Evolutionary conservation across 1,140 invertebrate genomes (phyloP), one percentile per base, ranked within the genome.

Genomic region (Drosophila ananassae): DNA sequence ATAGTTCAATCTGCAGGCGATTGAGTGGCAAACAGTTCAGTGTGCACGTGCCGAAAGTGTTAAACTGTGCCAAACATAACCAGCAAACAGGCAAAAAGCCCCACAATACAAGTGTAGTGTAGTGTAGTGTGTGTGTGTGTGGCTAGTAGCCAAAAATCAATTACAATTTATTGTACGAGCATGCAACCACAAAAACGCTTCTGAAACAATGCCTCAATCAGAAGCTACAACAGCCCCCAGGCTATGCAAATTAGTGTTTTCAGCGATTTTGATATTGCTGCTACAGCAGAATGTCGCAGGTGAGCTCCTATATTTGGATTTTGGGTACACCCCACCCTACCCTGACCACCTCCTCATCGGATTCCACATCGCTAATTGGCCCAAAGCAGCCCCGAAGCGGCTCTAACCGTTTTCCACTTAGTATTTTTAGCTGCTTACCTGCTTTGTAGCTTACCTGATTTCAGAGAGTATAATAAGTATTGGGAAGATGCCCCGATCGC

Each of bases 161-260:
- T 81, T 85, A 57, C 57, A 54, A 63, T 69, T 68, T 77, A 58
- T 67, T 73, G 22, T 21, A 56, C 57, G 64, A 71, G 56, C 47
- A 54, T 69, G 54, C 24, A 53, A 53, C 56, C 47, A 41, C 44
- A 77, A 53, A 32, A 75, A 66, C 39, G 55, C 56, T 41, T 61
- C 39, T 51, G 47, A 66, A 58, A 66, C 68, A 71, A 85, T 85
- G 81, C 64, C 63, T 17, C 63, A 81, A 74, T 73, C 60, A 62
- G 44, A 22, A 24, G 24, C 44, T 30, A 17, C 52, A 51, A 61
- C 77, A 60, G 56, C 53, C 28, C 50, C 62, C 10, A 68, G 61
- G 62, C 60, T 55, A 53, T 78, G 69, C 61, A 82, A 87, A 78
- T 87, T 87, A 78, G 58, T 59, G 60, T 64, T 68, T 46, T 61